phyloP scores from a whole-genome alignment of 1,140 invertebrate genomes.

The Cylas formicarius region DNA sequence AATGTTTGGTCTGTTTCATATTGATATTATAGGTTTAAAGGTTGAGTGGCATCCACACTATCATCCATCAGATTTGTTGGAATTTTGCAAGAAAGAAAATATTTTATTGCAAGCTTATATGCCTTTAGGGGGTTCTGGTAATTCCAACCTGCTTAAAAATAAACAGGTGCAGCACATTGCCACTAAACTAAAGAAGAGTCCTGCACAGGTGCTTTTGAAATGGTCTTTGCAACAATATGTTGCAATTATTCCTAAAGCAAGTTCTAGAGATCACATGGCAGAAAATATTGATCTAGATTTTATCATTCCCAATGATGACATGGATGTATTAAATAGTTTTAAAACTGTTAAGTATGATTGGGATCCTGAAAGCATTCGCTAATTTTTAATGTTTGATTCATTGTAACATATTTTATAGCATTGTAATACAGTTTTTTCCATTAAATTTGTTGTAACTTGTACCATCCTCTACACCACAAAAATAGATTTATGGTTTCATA shows the following conservation, averaged over 20 bases:
- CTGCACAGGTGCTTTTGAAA: constrained; percentile 59
- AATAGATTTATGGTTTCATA: too few species aligned
- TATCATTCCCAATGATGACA: constrained; percentile 48
- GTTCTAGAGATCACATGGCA: constrained; percentile 51
- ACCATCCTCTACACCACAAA: too few species aligned
- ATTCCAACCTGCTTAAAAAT: constrained; percentile 51
- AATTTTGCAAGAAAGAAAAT: constrained; percentile 57
- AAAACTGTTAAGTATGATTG: constrained; percentile 60
- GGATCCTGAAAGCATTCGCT: constrained; percentile 52
- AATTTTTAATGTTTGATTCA: too few species aligned
- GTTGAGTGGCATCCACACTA: constrained; percentile 75
- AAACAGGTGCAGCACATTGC: constrained; percentile 51
- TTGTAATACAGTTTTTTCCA: too few species aligned
- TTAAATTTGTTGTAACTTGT: too few species aligned
- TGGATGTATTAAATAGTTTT: constrained; percentile 52
- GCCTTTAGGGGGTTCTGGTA: constrained; percentile 62
- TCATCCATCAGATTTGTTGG: constrained; percentile 54
- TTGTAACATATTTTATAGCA: too few species aligned
- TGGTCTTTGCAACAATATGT: constrained; percentile 64
- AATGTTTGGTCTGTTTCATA: constrained; percentile 1
- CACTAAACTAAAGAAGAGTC: constrained; percentile 47
- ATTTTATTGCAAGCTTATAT: constrained; percentile 74
- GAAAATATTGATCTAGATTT: constrained; percentile 64
- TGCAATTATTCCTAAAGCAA: constrained; percentile 65
- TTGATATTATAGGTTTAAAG: constrained; percentile 42